These are phyloP conservation scores for Mesocentrotus franciscanus DNA, from an alignment of 53 echinoderm and acorn worm species.

Conservation along the genomic window DNA sequence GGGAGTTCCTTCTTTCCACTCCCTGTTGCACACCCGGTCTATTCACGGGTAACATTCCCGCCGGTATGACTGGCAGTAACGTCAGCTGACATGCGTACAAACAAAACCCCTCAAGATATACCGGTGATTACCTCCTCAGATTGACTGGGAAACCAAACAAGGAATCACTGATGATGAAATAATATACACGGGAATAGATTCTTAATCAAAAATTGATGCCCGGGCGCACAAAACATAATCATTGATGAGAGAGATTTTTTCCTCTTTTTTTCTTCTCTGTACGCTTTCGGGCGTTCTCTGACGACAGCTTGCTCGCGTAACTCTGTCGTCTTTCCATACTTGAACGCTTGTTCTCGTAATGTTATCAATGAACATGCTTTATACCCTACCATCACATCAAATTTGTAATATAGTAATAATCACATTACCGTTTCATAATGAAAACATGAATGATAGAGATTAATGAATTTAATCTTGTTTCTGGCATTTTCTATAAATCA, in stretches of 20 bases:
- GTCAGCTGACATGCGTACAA: slow-evolving; percentile 31
- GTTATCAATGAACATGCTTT: background rate
- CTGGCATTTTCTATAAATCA: background rate
- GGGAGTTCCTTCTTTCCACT: background rate
- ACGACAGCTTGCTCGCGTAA: background rate
- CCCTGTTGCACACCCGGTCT: background rate
- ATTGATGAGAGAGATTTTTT: background rate
- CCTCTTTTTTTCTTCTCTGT: background rate
- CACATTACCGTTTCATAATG: background rate
- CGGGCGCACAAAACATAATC: background rate
- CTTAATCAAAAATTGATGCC: slow-evolving; percentile 19
- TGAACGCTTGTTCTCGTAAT: background rate
- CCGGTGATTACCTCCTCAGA: background rate
- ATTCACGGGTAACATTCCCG: background rate
- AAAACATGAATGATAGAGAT: background rate
- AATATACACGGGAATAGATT: slow-evolving; percentile 19
- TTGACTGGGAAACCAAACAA: background rate
- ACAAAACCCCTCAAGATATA: background rate
- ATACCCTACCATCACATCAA: background rate
- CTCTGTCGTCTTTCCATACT: background rate
- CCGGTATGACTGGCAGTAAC: background rate
- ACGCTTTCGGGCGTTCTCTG: background rate
- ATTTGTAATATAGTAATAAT: background rate
- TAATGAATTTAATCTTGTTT: background rate
- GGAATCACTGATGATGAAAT: background rate